Conservation (phyloP, 1,140 invertebrate species). For the Diorhabda sublineata region DNA sequence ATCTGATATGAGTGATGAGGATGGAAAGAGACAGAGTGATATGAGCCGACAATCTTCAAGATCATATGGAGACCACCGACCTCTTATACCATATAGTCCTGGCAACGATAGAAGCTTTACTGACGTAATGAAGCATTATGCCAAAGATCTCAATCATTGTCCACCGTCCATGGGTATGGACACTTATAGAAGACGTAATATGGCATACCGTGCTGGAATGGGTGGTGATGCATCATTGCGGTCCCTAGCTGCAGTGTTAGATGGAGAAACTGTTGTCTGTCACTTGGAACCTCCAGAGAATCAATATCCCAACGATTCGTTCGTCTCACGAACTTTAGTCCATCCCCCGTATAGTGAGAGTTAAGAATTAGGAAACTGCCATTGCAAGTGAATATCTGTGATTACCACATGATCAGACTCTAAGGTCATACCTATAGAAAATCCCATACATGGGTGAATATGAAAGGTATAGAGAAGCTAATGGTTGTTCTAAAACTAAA, state of each 20-base stretch:
- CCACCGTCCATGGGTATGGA: constrained; percentile 49
- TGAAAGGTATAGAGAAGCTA: too few relatives aligned
- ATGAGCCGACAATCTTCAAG: constrained; percentile 71
- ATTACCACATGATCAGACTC: constrained; percentile 47
- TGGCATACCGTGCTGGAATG: constrained; percentile 39
- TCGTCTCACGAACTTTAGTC: constrained; percentile 42
- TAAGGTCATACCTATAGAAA: constrained; percentile 42
- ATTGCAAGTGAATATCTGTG: constrained; percentile 49
- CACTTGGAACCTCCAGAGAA: constrained; percentile 64
- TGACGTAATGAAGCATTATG: constrained; percentile 38
- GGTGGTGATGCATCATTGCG: constrained; percentile 55
- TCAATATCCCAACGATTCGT: constrained; percentile 41
- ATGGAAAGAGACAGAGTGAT: constrained; percentile 72
- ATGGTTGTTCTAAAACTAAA: too few relatives aligned
- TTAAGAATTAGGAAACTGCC: constrained; percentile 48
- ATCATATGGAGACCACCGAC: constrained; percentile 75
- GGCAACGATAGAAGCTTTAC: constrained; percentile 42
- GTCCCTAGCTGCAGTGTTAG: constrained; percentile 70
- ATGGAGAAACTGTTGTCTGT: constrained; percentile 78
- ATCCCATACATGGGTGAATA: not conserved
- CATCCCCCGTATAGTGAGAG: constrained; percentile 47
- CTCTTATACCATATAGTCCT: constrained; percentile 53
- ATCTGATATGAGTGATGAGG: constrained; percentile 73
- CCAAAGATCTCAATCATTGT: constrained; percentile 46
- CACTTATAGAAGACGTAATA: constrained; percentile 48